Evolutionary conservation across 2,888 invertebrate genomes (phyloP).

Genomic region (Drosophila lacicola): DNA sequence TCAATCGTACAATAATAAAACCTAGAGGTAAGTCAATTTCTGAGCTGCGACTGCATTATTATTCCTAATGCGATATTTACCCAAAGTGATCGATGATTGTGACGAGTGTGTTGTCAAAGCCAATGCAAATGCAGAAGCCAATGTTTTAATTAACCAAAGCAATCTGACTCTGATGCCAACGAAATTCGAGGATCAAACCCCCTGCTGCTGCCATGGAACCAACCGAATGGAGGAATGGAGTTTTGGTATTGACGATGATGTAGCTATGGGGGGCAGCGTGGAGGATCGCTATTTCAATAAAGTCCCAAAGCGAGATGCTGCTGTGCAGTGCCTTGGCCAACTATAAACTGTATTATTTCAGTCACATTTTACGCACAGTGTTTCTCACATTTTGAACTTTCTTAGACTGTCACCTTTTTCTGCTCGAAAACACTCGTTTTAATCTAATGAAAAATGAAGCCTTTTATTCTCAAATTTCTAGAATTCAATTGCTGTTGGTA

Average conservation of each 20-base stretch:
- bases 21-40: not conserved
- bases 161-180: constrained; percentile 57
- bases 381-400: not conserved
- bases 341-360: constrained; percentile 3
- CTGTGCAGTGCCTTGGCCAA: constrained; percentile 38
- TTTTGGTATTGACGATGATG: constrained; percentile 7
- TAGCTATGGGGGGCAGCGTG: constrained; percentile 1
- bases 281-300: constrained; percentile 34
- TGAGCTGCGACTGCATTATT: no score
- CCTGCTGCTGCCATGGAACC: no score
- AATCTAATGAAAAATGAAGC: not conserved
- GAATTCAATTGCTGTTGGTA: no score
- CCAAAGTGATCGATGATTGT: constrained; percentile 27
- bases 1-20: constrained; percentile 14
- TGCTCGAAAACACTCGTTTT: not conserved
- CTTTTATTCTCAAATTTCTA: not conserved
- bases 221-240: not conserved
- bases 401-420: not conserved
- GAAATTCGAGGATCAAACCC: no score
- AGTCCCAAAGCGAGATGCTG: constrained; percentile 22
- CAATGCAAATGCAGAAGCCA: constrained; percentile 57
- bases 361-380: not conserved
- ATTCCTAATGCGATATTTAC: no score
- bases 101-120: constrained; percentile 48
- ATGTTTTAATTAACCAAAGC: constrained; percentile 74